A percentile compares a stretch with the other conserved stretches of the same genome.
Evolutionary conservation across 2,797 vertebrate species (phyloP).

Genomic region (Rhinoraja longicauda): DNA sequence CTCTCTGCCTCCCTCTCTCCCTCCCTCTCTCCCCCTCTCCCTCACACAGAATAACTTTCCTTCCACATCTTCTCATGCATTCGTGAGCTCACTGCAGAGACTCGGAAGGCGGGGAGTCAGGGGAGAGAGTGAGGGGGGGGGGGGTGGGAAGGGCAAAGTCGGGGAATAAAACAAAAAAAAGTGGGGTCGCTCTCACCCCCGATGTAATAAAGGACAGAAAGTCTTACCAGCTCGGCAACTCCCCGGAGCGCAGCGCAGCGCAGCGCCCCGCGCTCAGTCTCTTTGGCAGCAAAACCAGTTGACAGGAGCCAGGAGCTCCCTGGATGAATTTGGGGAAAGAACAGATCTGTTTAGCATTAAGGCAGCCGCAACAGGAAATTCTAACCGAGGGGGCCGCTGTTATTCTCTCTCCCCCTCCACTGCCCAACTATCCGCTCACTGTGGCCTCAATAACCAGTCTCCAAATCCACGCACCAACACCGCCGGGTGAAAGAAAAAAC

Average conservation of each 20-base stretch:
- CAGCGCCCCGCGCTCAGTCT: no score
- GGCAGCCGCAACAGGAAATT: constrained; percentile 64
- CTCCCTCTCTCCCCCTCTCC: background rate
- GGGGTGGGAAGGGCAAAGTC: background rate
- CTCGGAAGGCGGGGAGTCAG: background rate
- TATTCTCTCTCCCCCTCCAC: constrained; percentile 44
- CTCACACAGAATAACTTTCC: background rate
- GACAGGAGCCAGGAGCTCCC: background rate
- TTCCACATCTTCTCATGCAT: background rate
- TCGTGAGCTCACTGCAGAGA: constrained; percentile 7
- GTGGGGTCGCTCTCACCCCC: background rate
- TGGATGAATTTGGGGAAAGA: constrained; percentile 44
- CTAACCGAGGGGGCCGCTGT: constrained; percentile 50
- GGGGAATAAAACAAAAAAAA: background rate
- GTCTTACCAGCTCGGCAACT: background rate
- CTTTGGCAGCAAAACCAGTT: background rate
- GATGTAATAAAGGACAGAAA: background rate
- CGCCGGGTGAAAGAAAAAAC: background rate
- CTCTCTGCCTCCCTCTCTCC: no score
- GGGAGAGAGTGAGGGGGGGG: background rate
- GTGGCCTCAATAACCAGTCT: no score
- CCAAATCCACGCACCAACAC: background rate
- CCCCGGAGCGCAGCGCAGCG: background rate
- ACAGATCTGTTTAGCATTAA: constrained; percentile 64
- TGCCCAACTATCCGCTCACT: background rate